A percentile compares a stretch with the other conserved stretches of the same genome.
Conservation (phyloP, 2,797 vertebrate species). For the Micromesistius poutassou region DNA sequence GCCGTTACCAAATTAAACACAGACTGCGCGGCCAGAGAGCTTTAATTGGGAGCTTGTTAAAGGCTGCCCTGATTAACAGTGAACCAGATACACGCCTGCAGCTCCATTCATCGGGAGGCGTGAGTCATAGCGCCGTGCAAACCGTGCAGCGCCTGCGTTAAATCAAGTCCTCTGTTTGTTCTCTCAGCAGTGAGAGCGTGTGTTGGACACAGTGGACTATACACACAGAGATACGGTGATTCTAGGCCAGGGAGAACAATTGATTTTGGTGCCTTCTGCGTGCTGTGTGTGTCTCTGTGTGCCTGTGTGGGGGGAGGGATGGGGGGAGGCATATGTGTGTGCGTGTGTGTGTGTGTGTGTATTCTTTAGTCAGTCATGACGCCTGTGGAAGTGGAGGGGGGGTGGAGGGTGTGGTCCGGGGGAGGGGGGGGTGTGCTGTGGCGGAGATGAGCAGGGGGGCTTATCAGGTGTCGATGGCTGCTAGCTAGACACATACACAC, state of each 20-base stretch:
- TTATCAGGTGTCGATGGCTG: conserved; percentile 45
- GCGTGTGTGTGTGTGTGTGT: conserved; percentile 18
- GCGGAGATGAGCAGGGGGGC: conserved; percentile 49
- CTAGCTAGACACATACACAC: conserved; percentile 31
- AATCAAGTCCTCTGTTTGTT: not conserved
- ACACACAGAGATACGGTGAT: not conserved
- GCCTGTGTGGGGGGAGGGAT: conserved; percentile 1
- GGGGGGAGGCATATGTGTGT: not conserved
- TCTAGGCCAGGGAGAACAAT: not conserved
- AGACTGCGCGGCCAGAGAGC: conserved; percentile 25
- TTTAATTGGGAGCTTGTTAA: conserved; percentile 51
- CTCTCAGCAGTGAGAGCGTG: not conserved
- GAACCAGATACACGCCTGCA: conserved; percentile 33
- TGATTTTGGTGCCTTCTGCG: not conserved
- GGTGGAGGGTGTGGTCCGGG: conserved; percentile 26
- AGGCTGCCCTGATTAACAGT: conserved; percentile 34
- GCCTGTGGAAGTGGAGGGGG: not conserved
- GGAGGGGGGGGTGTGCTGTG: conserved; percentile 40
- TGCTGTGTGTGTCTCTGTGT: conserved; percentile 1
- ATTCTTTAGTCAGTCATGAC: not conserved
- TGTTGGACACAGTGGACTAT: conserved; percentile 1
- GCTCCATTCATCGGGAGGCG: not conserved
- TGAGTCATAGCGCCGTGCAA: not conserved
- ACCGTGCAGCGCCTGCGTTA: not conserved
- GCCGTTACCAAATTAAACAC: conserved; percentile 48